phyloP scores from a whole-genome alignment of 2,113 vertebrate species.

The Urocynchramus pylzowi region DNA sequence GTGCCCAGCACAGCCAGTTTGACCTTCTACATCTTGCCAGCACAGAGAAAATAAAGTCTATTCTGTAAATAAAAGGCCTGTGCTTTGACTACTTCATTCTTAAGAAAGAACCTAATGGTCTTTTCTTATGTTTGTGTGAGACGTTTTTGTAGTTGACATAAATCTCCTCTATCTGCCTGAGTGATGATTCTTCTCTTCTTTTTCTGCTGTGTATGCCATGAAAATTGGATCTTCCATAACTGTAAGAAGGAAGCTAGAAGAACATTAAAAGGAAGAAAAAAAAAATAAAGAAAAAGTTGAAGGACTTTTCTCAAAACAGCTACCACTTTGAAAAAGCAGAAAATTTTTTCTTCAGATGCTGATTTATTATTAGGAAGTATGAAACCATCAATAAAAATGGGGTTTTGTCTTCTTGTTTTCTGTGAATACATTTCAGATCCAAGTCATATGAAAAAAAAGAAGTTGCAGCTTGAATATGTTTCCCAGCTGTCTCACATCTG shows the following conservation, averaged over 20 bases:
- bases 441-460: not conserved
- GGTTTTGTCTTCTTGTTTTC: not conserved
- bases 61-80: not conserved
- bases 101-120: not conserved
- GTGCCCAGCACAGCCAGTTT: not conserved
- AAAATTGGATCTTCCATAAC: not conserved
- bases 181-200: not conserved
- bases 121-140: not conserved
- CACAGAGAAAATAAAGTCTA: not conserved
- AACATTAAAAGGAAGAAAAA: not conserved
- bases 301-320: not conserved
- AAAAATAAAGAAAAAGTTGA: not conserved
- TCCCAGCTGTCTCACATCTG: not conserved
- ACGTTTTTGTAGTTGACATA: conserved; percentile 49
- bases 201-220: not conserved
- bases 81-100: not conserved
- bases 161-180: not conserved
- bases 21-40: rapidly evolving
- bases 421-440: not conserved
- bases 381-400: not conserved
- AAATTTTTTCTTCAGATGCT: not conserved
- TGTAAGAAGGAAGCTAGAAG: conserved; percentile 8
- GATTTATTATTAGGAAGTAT: not conserved
- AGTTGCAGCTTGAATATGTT: not conserved
- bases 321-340: not conserved